Percentiles rank a stretch among this genome's conserved stretches.
phyloP scores from a whole-genome alignment of 2,113 vertebrate species.

The Haemorhous mexicanus region DNA sequence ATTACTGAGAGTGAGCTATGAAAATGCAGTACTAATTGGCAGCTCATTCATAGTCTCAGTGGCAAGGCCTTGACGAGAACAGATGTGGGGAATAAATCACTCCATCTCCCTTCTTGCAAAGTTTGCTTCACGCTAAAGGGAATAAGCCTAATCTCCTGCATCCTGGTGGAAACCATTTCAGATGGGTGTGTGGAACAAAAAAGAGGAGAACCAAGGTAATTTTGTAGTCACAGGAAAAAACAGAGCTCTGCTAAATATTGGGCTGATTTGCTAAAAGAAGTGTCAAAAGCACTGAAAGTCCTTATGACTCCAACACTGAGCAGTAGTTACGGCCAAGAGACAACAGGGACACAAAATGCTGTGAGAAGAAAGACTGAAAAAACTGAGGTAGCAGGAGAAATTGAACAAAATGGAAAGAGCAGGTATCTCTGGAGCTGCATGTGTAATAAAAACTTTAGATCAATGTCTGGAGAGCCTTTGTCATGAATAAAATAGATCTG shows the following conservation, averaged over 20 bases:
- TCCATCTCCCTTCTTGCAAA: not conserved
- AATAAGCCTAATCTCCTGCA: not conserved
- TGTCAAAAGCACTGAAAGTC: not conserved
- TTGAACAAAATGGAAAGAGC: not conserved
- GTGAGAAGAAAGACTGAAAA: not conserved
- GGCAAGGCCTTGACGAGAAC: not conserved
- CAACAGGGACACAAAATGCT: not conserved
- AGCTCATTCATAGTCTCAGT: not conserved
- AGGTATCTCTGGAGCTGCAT: not conserved
- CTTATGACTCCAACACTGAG: not conserved
- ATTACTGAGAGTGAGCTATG: not conserved
- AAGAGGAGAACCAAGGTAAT: not conserved
- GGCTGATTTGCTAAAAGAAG: not conserved
- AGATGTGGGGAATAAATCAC: not conserved
- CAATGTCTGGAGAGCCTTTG: not conserved
- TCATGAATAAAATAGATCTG: not conserved
- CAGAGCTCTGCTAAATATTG: not conserved
- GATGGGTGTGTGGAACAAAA: not conserved
- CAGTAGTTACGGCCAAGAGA: not conserved
- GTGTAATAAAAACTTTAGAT: not conserved
- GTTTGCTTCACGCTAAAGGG: not conserved
- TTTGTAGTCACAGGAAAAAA: not conserved
- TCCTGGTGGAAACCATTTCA: not conserved
- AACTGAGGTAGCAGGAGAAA: not conserved
- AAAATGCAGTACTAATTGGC: not conserved